Percentiles rank a stretch among this genome's conserved stretches.
Evolutionary conservation across 2,888 invertebrate species (phyloP).

Genomic region (Ormia ochracea): DNA sequence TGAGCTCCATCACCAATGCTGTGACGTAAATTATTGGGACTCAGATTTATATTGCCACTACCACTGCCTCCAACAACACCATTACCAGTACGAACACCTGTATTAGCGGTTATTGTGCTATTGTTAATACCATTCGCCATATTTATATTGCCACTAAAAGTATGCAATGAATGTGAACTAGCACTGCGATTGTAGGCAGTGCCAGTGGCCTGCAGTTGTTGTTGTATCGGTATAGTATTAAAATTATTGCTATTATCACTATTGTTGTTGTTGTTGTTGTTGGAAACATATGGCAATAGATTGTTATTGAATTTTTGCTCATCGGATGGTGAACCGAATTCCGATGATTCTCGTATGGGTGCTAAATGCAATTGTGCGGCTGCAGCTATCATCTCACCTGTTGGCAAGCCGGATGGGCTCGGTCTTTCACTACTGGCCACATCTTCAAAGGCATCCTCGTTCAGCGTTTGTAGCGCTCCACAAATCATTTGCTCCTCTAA

Average conservation of each 20-base stretch:
- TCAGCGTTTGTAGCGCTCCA: conserved; percentile 92
- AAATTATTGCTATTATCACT: conserved; percentile 63
- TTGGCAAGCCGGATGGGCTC: conserved; percentile 79
- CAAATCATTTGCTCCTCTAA: conserved; percentile 97
- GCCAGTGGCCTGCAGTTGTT: conserved; percentile 65
- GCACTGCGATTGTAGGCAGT: conserved; percentile 70
- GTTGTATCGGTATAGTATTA: conserved; percentile 61
- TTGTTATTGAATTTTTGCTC: conserved; percentile 71
- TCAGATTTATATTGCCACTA: conserved; percentile 59
- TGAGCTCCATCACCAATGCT: conserved; percentile 67
- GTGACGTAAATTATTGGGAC: conserved; percentile 66
- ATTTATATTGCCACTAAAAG: conserved; percentile 64
- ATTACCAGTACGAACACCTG: conserved; percentile 25
- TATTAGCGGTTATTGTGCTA: conserved; percentile 20
- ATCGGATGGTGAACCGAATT: conserved; percentile 77
- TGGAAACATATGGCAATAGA: conserved; percentile 67
- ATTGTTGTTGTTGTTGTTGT: conserved; percentile 67
- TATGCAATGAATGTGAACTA: conserved; percentile 73
- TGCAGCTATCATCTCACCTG: conserved; percentile 77
- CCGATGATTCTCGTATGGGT: conserved; percentile 77
- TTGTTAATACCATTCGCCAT: conserved; percentile 56
- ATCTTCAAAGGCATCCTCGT: conserved; percentile 95
- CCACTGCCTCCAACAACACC: conserved; percentile 49
- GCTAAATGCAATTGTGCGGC: conserved; percentile 77
- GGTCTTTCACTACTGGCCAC: conserved; percentile 85